Conservation (phyloP, 2,113 vertebrate species). For the Oreotrochilus melanogaster region DNA sequence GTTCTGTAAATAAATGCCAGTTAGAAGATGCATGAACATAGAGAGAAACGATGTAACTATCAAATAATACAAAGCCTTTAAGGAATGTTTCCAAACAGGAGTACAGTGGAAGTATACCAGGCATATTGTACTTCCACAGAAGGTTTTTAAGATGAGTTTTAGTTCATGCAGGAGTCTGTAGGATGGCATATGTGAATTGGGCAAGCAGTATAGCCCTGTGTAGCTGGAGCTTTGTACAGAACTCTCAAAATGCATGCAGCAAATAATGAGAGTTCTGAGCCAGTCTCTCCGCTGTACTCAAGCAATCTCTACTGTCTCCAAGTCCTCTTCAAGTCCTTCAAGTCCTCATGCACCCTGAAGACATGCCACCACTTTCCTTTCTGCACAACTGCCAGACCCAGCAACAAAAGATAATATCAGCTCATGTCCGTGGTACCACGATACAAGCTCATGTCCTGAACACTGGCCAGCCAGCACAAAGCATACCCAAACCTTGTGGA, state of each 20-base stretch:
- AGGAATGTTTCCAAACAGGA: neutral
- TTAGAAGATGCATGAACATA: neutral
- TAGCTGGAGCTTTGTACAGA: neutral
- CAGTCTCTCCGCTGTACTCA: fast-evolving
- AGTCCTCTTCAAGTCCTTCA: neutral
- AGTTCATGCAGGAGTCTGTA: neutral
- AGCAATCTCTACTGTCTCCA: neutral
- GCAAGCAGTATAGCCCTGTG: neutral
- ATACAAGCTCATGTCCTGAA: fast-evolving
- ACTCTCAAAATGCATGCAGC: neutral
- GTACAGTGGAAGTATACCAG: neutral
- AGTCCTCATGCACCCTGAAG: neutral
- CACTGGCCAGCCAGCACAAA: neutral
- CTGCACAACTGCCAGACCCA: neutral
- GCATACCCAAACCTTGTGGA: neutral
- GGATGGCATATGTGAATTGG: neutral
- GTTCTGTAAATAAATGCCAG: neutral
- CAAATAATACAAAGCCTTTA: neutral
- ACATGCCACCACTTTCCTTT: neutral
- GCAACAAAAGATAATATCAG: neutral
- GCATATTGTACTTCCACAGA: neutral
- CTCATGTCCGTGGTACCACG: too few species aligned
- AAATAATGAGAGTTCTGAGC: neutral
- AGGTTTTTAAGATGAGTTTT: neutral
- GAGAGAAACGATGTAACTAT: neutral